Conservation (phyloP, 2,113 vertebrate species). For the Rousettus leschenaultii region DNA sequence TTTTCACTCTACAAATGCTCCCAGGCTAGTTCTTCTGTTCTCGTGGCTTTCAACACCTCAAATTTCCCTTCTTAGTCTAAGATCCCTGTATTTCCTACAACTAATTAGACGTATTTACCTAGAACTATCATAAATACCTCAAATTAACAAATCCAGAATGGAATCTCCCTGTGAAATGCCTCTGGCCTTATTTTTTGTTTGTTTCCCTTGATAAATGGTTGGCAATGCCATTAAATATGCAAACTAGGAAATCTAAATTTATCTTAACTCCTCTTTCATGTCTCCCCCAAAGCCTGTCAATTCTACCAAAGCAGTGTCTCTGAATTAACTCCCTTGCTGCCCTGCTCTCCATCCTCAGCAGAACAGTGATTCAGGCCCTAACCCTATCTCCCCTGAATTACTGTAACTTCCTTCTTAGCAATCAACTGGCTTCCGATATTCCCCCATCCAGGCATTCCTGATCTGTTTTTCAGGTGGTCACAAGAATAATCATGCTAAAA, state of each 20-base stretch:
- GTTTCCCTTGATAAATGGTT: not conserved
- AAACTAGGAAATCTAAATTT: not conserved
- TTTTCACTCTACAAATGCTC: not conserved
- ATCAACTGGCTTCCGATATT: not conserved
- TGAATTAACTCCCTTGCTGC: not conserved
- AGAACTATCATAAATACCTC: not conserved
- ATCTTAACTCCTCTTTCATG: not conserved
- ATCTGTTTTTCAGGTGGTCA: not conserved
- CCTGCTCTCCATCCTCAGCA: not conserved
- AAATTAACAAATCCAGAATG: slow-evolving; percentile 25
- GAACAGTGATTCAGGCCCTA: not conserved
- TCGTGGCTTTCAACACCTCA: not conserved
- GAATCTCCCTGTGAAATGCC: not conserved
- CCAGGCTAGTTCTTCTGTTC: not conserved
- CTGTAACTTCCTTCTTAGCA: not conserved
- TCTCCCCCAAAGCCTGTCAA: not conserved
- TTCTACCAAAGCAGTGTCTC: not conserved
- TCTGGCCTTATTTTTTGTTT: not conserved
- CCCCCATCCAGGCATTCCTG: not conserved
- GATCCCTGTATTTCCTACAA: not conserved
- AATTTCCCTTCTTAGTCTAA: not conserved
- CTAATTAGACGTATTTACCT: not conserved
- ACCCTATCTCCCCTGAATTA: not conserved
- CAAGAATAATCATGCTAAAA: not conserved
- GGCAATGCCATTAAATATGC: not conserved